phyloP scores from a whole-genome alignment of 2,113 vertebrate genomes.

The Arvicanthis niloticus region DNA sequence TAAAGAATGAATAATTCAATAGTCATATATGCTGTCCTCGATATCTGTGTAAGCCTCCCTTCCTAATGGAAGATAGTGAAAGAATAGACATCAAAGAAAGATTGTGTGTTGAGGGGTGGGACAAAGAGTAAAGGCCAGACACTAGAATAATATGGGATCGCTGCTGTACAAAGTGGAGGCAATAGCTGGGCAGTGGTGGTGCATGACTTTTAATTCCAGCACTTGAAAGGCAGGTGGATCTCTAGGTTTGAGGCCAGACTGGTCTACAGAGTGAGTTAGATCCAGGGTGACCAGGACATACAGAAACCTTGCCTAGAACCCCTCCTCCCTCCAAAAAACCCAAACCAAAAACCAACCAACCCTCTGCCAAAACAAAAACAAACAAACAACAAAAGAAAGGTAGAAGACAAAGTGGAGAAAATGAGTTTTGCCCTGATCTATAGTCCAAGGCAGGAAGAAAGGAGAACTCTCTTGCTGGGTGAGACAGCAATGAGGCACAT shows the following conservation, averaged over 20 bases:
- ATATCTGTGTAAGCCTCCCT: conserved; percentile 16
- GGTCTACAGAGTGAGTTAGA: no score
- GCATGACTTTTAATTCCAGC: neutral
- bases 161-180: neutral
- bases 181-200: neutral
- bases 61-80: neutral
- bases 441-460: neutral
- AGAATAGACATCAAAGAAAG: conserved; percentile 7
- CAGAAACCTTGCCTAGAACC: no score
- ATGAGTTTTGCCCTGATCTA: neutral
- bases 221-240: no score
- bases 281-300: no score
- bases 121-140: neutral
- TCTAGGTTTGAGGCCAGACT: no score
- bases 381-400: no score
- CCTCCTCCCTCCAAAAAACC: no score
- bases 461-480: neutral
- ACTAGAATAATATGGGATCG: neutral
- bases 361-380: no score
- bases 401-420: neutral
- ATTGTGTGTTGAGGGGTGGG: no score
- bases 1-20: conserved; percentile 46
- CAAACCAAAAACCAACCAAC: no score
- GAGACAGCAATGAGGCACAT: neutral
- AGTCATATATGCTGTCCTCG: neutral